Conservation (phyloP, 2,797 vertebrate species). For the Picus viridis region DNA sequence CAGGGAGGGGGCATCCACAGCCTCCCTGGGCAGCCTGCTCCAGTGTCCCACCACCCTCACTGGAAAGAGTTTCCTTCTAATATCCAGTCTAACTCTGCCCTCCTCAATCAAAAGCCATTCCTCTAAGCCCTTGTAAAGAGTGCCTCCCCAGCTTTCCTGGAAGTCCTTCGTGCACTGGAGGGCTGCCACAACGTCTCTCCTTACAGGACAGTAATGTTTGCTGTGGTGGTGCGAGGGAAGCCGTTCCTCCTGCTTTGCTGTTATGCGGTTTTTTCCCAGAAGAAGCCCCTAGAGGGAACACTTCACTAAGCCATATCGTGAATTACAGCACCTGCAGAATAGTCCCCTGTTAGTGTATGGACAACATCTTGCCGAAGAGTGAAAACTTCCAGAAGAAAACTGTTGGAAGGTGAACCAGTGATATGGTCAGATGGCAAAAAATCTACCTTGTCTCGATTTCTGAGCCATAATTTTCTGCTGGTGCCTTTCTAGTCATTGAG, state of each 20-base stretch:
- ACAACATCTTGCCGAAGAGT: neutral
- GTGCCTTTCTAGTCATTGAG: neutral
- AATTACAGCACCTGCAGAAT: neutral
- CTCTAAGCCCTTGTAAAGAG: no score
- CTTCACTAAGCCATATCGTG: neutral
- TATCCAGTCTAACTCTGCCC: no score
- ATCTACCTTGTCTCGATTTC: neutral
- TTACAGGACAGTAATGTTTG: neutral
- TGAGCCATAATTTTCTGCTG: neutral
- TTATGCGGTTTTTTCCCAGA: neutral
- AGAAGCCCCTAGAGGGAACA: constrained; percentile 49
- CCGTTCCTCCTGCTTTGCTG: neutral
- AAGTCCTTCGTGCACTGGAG: no score
- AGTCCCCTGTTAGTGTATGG: neutral
- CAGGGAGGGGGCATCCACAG: no score
- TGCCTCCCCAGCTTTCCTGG: no score
- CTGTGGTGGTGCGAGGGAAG: neutral
- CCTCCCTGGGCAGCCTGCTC: no score
- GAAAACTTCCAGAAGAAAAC: neutral
- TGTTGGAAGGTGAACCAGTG: neutral
- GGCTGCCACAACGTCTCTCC: no score
- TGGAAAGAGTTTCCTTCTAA: no score
- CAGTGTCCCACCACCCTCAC: no score
- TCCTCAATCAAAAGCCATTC: no score
- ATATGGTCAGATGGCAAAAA: neutral